These are phyloP conservation scores for Heterotilapia buettikoferi DNA, from an alignment of 2,113 vertebrate genomes.

Conservation along the genomic window DNA sequence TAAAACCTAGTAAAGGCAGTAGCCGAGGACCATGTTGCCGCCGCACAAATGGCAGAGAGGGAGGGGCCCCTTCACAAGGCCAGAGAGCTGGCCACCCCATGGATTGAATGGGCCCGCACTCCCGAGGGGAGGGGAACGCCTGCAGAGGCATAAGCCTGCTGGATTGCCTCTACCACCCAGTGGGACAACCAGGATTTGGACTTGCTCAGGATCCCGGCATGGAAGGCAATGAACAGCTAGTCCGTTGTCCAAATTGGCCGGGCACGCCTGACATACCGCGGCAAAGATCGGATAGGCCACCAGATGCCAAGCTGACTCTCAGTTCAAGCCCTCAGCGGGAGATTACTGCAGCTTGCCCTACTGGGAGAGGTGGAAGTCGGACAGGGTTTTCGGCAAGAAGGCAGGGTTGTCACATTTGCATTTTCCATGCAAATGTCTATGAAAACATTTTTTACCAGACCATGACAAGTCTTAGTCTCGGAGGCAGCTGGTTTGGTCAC, in stretches of 20 bases:
- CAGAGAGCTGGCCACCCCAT: background rate
- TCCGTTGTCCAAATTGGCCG: background rate
- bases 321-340: background rate
- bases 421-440: background rate
- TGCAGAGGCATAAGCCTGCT: background rate
- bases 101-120: background rate
- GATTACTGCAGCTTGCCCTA: background rate
- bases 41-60: background rate
- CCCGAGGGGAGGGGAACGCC: background rate
- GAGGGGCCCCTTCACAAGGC: background rate
- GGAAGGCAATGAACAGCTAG: background rate
- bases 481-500: background rate
- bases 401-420: background rate
- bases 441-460: background rate
- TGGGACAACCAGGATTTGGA: background rate
- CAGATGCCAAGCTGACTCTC: background rate
- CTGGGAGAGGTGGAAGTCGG: background rate
- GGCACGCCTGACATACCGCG: background rate
- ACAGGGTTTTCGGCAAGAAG: background rate
- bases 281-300: background rate
- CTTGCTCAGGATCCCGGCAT: background rate
- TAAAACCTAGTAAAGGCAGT: background rate
- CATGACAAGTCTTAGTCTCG: background rate
- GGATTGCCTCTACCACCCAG: background rate
- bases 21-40: background rate